Conservation (phyloP, 64 coral and sea anemone species). For the Exaiptasia diaphana region DNA sequence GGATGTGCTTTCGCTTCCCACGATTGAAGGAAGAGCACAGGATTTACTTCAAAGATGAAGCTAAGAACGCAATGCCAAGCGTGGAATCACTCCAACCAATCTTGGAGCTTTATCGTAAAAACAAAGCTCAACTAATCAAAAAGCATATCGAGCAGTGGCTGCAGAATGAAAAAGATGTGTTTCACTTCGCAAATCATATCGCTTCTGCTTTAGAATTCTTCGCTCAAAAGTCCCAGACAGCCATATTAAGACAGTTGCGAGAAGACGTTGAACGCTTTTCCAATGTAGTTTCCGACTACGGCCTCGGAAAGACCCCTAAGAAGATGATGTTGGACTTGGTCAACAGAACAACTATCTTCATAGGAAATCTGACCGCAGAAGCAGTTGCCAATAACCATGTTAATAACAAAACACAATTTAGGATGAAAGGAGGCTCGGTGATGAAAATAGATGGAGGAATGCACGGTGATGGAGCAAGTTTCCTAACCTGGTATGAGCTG, state of each 20-base stretch:
- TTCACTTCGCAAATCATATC: not conserved
- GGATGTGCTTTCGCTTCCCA: constrained; percentile 64
- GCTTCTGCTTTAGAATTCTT: not conserved
- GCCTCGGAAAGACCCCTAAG: constrained; percentile 29
- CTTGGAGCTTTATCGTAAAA: not conserved
- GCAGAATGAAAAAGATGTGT: not conserved
- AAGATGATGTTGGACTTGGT: constrained; percentile 40
- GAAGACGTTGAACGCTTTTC: not conserved
- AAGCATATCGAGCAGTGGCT: not conserved
- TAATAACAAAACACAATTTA: constrained; percentile 27
- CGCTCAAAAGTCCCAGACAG: constrained; percentile 31
- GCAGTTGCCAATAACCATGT: constrained; percentile 59
- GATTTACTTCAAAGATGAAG: constrained; percentile 22
- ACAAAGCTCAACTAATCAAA: not conserved
- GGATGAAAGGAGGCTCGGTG: not conserved
- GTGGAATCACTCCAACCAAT: not conserved
- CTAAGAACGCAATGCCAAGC: constrained; percentile 50
- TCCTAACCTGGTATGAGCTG: constrained; percentile 42
- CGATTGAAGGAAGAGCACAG: constrained; percentile 41
- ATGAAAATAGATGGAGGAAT: constrained; percentile 30
- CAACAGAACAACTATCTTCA: constrained; percentile 20
- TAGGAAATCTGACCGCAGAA: constrained; percentile 25
- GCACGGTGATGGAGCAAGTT: constrained; percentile 51
- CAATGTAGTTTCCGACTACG: not conserved
- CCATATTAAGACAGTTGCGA: not conserved